These are phyloP conservation scores for Hoplias malabaricus DNA, from an alignment of 2,113 vertebrate species.

Conservation along the genomic window DNA sequence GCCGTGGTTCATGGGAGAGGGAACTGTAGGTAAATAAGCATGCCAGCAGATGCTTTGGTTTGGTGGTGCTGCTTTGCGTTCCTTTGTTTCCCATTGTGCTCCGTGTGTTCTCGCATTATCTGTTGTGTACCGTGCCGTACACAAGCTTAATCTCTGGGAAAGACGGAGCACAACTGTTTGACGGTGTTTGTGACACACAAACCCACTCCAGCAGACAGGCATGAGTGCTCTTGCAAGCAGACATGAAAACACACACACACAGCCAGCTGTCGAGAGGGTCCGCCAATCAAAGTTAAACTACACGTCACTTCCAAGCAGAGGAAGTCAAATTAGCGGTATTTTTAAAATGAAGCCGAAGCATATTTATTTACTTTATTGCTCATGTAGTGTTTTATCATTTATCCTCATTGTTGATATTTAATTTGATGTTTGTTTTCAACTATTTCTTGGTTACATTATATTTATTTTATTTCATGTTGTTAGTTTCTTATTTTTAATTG, in stretches of 20 bases:
- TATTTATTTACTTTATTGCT: no score
- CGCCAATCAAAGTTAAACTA: not conserved
- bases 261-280: not conserved
- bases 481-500: no score
- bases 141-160: not conserved
- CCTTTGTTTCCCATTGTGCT: not conserved
- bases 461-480: no score
- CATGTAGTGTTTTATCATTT: no score
- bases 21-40: not conserved
- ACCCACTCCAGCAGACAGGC: not conserved
- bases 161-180: not conserved
- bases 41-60: not conserved
- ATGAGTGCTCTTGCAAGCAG: not conserved
- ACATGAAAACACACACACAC: conserved; percentile 17
- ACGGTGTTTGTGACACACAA: conserved; percentile 5
- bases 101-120: conserved; percentile 2
- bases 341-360: no score
- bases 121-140: conserved; percentile 4
- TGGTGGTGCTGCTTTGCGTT: not conserved
- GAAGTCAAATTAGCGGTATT: not conserved
- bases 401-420: no score
- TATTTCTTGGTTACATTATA: no score
- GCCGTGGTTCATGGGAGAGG: not conserved
- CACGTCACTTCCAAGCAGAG: no score
- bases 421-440: no score